A percentile compares a stretch with the other conserved stretches of the same genome.
These are phyloP conservation scores for Cassiopea xamachana DNA, from an alignment of 30 jellyfish, hydroid and myxozoan genomes.

Conservation along the genomic window DNA sequence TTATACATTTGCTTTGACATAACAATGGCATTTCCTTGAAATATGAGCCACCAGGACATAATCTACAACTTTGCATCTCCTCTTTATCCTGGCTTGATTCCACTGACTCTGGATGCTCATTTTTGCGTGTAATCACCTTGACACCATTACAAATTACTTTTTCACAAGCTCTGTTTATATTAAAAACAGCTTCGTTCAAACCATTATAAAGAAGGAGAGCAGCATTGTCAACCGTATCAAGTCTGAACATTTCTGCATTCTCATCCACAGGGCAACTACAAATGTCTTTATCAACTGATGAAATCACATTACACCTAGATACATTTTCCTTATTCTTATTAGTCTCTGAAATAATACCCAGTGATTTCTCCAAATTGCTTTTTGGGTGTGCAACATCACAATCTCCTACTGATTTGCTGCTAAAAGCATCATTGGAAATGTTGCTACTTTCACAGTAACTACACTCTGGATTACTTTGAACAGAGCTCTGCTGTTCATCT, in stretches of 20 bases:
- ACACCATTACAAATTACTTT: not conserved
- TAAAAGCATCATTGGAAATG: not conserved
- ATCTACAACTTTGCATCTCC: no score
- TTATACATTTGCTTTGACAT: no score
- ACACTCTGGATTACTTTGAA: no score
- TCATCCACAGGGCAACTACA: not conserved
- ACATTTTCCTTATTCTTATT: not conserved
- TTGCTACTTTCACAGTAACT: no score
- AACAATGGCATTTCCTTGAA: no score
- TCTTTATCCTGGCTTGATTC: no score
- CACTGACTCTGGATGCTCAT: not conserved
- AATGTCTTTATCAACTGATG: not conserved
- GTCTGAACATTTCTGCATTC: not conserved
- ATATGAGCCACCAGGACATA: no score
- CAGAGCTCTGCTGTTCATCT: no score
- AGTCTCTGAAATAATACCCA: not conserved
- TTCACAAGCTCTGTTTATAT: not conserved
- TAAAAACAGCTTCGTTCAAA: not conserved
- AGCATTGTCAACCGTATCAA: not conserved
- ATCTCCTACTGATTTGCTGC: not conserved
- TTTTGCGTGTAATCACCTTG: not conserved
- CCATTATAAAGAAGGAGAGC: not conserved
- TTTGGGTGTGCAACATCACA: not conserved
- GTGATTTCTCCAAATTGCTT: not conserved
- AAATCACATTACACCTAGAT: not conserved